Evolutionary conservation across 2,113 vertebrate genomes (phyloP).

Genomic region (Corythornis vintsioides): DNA sequence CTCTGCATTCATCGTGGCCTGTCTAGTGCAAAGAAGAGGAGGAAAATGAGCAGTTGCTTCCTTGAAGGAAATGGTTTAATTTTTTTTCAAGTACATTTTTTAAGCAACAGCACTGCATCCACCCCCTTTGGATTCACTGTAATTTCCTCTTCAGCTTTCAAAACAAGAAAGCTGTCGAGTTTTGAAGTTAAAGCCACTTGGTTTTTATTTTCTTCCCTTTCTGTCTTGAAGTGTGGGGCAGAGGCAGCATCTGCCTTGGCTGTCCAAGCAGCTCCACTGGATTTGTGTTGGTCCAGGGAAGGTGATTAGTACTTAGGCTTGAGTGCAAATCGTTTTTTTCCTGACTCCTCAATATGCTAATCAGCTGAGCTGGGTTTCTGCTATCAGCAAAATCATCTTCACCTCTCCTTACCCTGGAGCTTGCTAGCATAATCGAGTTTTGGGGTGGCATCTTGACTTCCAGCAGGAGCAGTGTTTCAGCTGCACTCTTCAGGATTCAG

Average conservation of each 20-base stretch:
- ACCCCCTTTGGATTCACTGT: not conserved
- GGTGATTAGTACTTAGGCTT: not conserved
- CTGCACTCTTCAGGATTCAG: not conserved
- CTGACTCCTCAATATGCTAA: conserved; percentile 19
- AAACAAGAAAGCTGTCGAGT: not conserved
- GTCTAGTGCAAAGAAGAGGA: not conserved
- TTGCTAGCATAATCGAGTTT: not conserved
- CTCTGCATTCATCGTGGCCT: conserved; percentile 10
- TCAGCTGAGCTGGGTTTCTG: not conserved
- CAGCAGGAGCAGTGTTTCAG: not conserved
- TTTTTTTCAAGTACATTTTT: conserved; percentile 8
- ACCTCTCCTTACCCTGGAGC: not conserved
- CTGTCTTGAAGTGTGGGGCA: not conserved
- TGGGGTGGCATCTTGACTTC: not conserved
- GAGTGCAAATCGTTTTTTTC: not conserved
- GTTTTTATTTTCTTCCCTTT: not conserved
- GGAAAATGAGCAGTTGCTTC: conserved; percentile 2
- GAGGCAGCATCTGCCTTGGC: not conserved
- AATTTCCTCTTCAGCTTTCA: conserved; percentile 21
- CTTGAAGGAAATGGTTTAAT: not conserved
- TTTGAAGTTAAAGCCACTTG: not conserved
- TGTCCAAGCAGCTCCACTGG: not conserved
- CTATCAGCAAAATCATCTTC: conserved; percentile 35
- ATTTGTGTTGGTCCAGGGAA: not conserved
- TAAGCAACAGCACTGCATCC: not conserved